Percentiles rank a stretch among this genome's conserved stretches.
These are phyloP conservation scores for Ips typographus DNA, from an alignment of 1,140 invertebrate species.

Conservation along the genomic window DNA sequence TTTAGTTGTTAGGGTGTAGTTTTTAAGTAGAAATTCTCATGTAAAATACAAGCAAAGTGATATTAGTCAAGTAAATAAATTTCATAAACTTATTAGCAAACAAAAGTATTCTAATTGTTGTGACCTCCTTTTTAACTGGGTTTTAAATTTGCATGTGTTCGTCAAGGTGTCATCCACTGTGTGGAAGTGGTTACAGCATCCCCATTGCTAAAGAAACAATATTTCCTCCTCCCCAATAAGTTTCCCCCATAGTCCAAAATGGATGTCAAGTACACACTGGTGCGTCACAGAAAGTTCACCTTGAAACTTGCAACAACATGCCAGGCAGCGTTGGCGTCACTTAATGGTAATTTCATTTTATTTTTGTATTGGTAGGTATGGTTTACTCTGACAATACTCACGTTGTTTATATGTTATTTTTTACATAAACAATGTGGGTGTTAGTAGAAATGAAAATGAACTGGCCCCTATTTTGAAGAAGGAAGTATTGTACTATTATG, in stretches of 20 bases:
- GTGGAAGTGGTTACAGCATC: too few relatives aligned
- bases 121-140: constrained; percentile 37
- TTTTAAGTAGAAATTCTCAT: neutral
- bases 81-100: constrained; percentile 8
- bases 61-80: constrained; percentile 33
- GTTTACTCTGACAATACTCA: too few relatives aligned
- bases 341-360: too few relatives aligned
- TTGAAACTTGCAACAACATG: too few relatives aligned
- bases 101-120: constrained; percentile 12
- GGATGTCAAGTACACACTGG: neutral
- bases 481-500: constrained; percentile 13
- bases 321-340: too few relatives aligned
- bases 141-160: constrained; percentile 44
- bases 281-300: too few relatives aligned
- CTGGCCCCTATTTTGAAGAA: neutral
- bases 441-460: too few relatives aligned
- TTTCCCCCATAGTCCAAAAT: neutral
- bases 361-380: too few relatives aligned
- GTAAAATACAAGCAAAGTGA: constrained; percentile 29
- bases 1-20: constrained; percentile 18
- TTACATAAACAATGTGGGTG: neutral
- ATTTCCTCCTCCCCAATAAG: neutral
- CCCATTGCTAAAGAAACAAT: neutral
- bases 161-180: constrained; percentile 19
- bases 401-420: too few relatives aligned